These are phyloP conservation scores for Leptobrachium ailaonicum DNA, from an alignment of 2,113 vertebrate species.

Conservation along the genomic window DNA sequence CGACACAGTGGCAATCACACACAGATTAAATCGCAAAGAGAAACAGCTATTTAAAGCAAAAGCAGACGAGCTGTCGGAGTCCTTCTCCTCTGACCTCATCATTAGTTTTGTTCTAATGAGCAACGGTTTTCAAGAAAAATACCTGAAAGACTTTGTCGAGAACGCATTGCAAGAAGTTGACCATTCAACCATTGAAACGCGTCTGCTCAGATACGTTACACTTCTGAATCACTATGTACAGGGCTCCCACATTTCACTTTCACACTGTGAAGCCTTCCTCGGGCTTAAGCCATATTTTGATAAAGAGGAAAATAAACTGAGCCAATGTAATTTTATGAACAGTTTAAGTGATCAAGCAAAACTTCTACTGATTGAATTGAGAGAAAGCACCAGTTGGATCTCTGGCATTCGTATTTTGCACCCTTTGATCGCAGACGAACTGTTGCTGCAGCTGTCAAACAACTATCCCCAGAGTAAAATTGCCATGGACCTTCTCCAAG, in stretches of 20 bases:
- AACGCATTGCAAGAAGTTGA: conserved; percentile 70
- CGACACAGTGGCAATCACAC: conserved; percentile 76
- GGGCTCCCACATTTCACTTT: conserved; percentile 75
- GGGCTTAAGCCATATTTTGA: conserved; percentile 46
- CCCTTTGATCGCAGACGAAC: conserved; percentile 76
- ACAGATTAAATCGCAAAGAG: conserved; percentile 70
- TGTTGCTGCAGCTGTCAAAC: conserved; percentile 70
- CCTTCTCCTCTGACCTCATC: conserved; percentile 65
- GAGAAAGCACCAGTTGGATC: conserved; percentile 70
- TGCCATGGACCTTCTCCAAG: conserved; percentile 62
- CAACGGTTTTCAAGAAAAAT: conserved; percentile 65
- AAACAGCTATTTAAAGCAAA: conserved; percentile 70
- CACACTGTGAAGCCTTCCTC: conserved; percentile 78
- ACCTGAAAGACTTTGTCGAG: conserved; percentile 65
- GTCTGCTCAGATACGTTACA: conserved; percentile 71
- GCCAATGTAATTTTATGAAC: conserved; percentile 61
- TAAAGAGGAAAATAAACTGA: conserved; percentile 53
- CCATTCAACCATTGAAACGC: conserved; percentile 57
- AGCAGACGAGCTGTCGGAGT: conserved; percentile 56
- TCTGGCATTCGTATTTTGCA: conserved; percentile 76
- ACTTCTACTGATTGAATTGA: conserved; percentile 75
- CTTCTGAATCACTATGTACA: conserved; percentile 79
- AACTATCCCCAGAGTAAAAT: conserved; percentile 65
- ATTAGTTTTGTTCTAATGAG: conserved; percentile 81
- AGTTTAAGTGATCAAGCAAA: conserved; percentile 67